Evolutionary conservation across 2,113 vertebrate genomes (phyloP).

Genomic region (Camelus dromedarius): DNA sequence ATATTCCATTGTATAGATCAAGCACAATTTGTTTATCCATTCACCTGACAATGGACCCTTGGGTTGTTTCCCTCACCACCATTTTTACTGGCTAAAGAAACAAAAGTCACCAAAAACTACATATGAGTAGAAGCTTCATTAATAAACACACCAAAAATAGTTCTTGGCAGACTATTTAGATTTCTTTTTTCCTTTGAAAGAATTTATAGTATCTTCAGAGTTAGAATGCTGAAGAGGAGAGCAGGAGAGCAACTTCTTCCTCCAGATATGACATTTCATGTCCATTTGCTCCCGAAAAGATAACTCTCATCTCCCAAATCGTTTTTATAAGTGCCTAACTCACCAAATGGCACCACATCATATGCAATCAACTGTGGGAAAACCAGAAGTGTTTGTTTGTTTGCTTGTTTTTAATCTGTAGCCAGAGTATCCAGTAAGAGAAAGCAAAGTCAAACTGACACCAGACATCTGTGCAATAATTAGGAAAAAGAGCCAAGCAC

Average conservation of each 20-base stretch:
- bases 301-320: neutral
- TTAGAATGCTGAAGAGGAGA: neutral
- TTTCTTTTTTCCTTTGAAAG: slow-evolving; percentile 59
- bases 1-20: neutral
- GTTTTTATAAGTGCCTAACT: neutral
- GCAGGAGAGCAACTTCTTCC: neutral
- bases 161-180: slow-evolving; percentile 16
- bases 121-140: neutral
- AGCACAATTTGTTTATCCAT: neutral
- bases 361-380: slow-evolving; percentile 7
- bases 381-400: neutral
- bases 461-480: neutral
- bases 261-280: slow-evolving; percentile 35
- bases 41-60: neutral
- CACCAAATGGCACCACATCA: neutral
- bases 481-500: neutral
- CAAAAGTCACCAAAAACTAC: slow-evolving; percentile 64
- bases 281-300: slow-evolving; percentile 62
- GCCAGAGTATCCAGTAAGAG: neutral
- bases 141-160: neutral
- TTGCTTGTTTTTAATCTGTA: neutral
- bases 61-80: neutral
- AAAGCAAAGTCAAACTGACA: slow-evolving; percentile 20
- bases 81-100: slow-evolving; percentile 68
- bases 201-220: slow-evolving; percentile 29